These are phyloP conservation scores for Capra hircus DNA, from an alignment of 2,113 vertebrate genomes.

Conservation along the genomic window DNA sequence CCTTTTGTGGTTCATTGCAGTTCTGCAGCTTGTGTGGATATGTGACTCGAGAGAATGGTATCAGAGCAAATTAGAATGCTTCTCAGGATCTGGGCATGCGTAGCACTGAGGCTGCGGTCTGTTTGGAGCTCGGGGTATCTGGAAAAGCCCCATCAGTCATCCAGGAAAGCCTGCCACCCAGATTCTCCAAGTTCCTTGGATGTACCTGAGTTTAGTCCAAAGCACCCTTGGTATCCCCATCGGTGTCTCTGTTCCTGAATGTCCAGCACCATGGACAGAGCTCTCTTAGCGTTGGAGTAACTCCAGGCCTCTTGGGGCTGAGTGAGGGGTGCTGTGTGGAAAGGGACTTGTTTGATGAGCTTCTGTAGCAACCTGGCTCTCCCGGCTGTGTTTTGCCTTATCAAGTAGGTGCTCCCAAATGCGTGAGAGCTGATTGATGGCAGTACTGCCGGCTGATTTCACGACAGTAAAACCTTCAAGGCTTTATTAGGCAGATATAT, in stretches of 20 bases:
- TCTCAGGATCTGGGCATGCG: not conserved
- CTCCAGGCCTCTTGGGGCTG: not conserved
- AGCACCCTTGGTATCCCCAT: rapidly evolving
- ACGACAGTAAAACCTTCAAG: not conserved
- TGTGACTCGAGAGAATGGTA: not conserved
- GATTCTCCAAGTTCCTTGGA: not conserved
- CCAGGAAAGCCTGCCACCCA: not conserved
- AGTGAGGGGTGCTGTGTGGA: rapidly evolving
- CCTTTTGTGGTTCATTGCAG: not conserved
- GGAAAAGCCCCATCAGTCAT: not conserved
- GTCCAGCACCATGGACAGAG: not conserved
- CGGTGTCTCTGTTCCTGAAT: rapidly evolving
- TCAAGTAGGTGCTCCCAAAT: not conserved
- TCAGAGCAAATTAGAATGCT: not conserved
- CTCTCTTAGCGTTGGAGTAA: rapidly evolving
- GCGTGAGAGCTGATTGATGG: too few relatives aligned
- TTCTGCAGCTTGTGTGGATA: not conserved
- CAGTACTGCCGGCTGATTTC: not conserved
- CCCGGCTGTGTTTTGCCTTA: not conserved
- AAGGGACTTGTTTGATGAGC: not conserved
- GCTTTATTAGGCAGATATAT: not conserved
- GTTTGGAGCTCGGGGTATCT: not conserved
- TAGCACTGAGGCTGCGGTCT: not conserved
- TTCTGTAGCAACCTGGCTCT: not conserved
- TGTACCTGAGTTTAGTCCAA: rapidly evolving